Evolutionary conservation across 2,113 vertebrate species (phyloP).

Genomic region (Nettapus auritus): DNA sequence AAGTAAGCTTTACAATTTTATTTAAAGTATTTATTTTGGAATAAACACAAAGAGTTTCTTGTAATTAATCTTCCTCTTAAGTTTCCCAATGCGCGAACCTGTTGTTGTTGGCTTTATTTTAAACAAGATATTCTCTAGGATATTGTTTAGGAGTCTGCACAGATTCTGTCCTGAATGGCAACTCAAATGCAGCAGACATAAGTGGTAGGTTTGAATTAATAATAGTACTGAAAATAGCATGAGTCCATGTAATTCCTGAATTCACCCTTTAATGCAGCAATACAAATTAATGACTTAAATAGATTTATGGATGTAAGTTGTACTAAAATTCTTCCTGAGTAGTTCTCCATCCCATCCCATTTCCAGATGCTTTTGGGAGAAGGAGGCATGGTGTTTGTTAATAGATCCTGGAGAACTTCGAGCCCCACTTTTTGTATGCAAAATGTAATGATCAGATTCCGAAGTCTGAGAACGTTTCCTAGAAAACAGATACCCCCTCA

Average conservation of each 20-base stretch:
- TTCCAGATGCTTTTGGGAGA: neutral
- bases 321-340: neutral
- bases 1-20: constrained; percentile 76
- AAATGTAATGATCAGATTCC: neutral
- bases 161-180: neutral
- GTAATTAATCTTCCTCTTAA: neutral
- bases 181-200: neutral
- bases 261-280: neutral
- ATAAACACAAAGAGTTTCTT: neutral
- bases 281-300: neutral
- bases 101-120: neutral
- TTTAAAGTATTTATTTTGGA: neutral
- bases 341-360: neutral
- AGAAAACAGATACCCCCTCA: neutral
- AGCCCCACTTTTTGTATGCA: neutral
- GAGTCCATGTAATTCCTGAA: neutral
- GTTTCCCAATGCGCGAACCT: neutral
- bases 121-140: neutral
- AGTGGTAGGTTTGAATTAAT: neutral
- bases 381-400: neutral
- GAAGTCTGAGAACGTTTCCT: neutral
- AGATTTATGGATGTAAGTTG: neutral
- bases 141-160: neutral
- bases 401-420: neutral
- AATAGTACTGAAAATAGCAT: neutral